Conservation (phyloP, 2,888 invertebrate genomes). For the Ichneumon xanthorius region DNA sequence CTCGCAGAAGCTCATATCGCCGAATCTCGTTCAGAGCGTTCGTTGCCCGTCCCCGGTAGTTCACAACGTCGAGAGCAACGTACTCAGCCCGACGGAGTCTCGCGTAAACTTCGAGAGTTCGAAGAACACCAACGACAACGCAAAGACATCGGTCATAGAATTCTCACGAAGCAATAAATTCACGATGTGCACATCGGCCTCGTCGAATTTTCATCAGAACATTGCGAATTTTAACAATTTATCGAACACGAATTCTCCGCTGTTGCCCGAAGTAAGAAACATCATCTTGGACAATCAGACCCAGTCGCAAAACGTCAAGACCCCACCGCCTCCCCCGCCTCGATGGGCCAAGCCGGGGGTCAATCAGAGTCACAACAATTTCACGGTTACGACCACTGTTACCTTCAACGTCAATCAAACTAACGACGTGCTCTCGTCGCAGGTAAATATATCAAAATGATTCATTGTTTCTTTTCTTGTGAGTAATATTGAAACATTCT, state of each 20-base stretch:
- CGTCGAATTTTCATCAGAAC: slow-evolving; percentile 81
- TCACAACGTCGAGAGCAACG: slow-evolving; percentile 83
- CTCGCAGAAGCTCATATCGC: slow-evolving; percentile 82
- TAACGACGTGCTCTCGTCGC: slow-evolving; percentile 70
- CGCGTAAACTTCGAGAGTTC: slow-evolving; percentile 70
- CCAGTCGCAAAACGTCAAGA: slow-evolving; percentile 81
- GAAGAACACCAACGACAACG: slow-evolving; percentile 67
- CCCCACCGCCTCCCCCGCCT: slow-evolving; percentile 94
- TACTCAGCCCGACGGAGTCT: slow-evolving; percentile 79
- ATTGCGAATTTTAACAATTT: slow-evolving; percentile 78
- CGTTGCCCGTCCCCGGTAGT: slow-evolving; percentile 82
- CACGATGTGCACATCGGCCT: slow-evolving; percentile 76
- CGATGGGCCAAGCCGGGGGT: slow-evolving; percentile 93
- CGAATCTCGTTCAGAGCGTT: slow-evolving; percentile 82
- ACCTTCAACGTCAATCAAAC: slow-evolving; percentile 90
- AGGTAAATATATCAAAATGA: slow-evolving; percentile 67
- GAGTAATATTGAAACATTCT: neutral
- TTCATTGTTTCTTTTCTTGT: neutral
- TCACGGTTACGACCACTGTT: slow-evolving; percentile 94
- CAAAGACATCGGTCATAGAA: slow-evolving; percentile 73
- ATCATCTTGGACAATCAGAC: slow-evolving; percentile 74
- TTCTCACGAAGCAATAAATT: slow-evolving; percentile 78
- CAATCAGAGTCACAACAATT: slow-evolving; percentile 87
- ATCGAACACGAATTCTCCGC: slow-evolving; percentile 75
- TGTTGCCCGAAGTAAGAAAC: slow-evolving; percentile 75